Evolutionary conservation across 2,113 vertebrate genomes (phyloP).

Genomic region (Meleagris gallopavo): DNA sequence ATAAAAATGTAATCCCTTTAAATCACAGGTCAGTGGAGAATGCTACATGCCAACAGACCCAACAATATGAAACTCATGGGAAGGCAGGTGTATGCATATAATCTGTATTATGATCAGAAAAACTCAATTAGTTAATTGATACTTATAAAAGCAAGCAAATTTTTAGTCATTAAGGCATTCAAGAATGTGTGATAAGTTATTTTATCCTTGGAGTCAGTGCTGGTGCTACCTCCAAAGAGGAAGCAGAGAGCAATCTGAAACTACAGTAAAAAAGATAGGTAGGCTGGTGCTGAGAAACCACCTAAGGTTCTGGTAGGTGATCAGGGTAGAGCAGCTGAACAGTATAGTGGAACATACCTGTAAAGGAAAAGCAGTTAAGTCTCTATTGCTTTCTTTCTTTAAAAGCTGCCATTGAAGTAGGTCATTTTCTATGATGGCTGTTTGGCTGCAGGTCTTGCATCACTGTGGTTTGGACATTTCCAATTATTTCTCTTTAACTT

Average conservation of each 20-base stretch:
- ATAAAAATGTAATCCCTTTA: conserved; percentile 27
- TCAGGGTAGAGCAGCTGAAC: neutral
- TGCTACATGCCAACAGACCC: neutral
- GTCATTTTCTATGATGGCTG: neutral
- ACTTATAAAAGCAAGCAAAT: neutral
- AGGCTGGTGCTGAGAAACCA: neutral
- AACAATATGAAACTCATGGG: neutral
- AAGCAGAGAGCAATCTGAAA: neutral
- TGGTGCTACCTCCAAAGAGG: neutral
- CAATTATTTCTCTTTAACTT: neutral
- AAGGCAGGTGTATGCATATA: neutral
- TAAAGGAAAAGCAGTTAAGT: conserved; percentile 9
- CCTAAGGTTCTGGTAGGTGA: neutral
- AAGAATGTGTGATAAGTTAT: neutral
- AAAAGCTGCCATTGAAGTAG: conserved; percentile 5
- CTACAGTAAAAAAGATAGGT: neutral
- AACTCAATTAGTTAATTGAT: neutral
- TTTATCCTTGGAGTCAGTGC: neutral
- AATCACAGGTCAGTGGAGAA: neutral
- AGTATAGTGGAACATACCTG: neutral
- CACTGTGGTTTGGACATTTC: neutral
- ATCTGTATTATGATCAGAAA: neutral
- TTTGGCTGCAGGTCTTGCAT: conserved; percentile 1
- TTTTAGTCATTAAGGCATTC: neutral
- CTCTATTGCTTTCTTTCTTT: neutral